Conservation (phyloP, 2,113 vertebrate genomes). For the Gambusia holbrooki region DNA sequence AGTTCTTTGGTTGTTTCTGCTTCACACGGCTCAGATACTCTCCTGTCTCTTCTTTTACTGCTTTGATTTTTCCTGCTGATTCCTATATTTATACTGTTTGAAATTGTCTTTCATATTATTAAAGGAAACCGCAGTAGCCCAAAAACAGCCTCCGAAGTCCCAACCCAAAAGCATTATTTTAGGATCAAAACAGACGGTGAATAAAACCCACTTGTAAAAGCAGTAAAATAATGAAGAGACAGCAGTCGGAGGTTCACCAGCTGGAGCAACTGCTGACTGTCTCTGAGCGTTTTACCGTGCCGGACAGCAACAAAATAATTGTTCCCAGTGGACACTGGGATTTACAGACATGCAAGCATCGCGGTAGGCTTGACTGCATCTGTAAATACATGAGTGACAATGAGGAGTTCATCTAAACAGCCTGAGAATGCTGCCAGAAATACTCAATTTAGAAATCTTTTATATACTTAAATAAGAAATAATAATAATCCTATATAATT, state of each 20-base stretch:
- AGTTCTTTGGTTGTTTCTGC: background rate
- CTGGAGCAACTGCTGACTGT: conserved; percentile 5
- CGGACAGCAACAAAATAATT: conserved; percentile 18
- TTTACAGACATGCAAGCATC: conserved; percentile 5
- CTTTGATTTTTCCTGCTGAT: background rate
- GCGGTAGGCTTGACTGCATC: conserved; percentile 2
- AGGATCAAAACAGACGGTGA: background rate
- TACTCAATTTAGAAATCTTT: background rate
- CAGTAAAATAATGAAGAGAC: background rate
- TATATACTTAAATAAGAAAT: background rate
- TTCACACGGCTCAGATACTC: background rate
- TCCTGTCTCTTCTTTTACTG: background rate
- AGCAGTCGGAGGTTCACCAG: background rate
- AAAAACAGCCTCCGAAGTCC: no score
- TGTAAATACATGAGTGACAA: background rate
- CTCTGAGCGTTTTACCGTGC: background rate
- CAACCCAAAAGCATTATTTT: background rate
- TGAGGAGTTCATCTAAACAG: background rate
- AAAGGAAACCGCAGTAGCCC: background rate
- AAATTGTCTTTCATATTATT: background rate
- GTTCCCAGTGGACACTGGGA: conserved; percentile 6
- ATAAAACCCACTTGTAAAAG: conserved; percentile 3
- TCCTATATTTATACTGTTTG: background rate
- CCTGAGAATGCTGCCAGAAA: background rate
- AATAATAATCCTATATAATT: background rate